Evolutionary conservation across 2,113 vertebrate genomes (phyloP), one percentile per base, ranked within the genome.

Genomic region (Falco punctatus): DNA sequence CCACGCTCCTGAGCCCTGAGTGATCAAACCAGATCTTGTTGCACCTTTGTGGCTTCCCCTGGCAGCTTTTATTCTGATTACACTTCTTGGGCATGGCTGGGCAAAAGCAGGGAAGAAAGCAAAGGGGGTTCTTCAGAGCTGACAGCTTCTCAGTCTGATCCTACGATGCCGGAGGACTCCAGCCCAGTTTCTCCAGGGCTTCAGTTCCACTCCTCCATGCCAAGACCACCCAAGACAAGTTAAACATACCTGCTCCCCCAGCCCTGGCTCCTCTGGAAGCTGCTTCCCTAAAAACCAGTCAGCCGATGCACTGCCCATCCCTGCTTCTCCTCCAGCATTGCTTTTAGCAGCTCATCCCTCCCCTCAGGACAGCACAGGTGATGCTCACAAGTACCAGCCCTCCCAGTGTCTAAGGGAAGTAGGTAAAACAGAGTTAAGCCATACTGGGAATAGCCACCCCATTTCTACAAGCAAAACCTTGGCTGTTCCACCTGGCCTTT

Each of bases 331-430:
- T 46, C 7, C 59, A 64, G 81, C 64, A 5, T 0, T 8, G 32
- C 55, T 58, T 48, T 48, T 28, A 64, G 32, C 35, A 74, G 40
- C 33, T 71, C 38, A n/a, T 20, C 46, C n/a, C 33, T 73, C 7
- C 27, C 14, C 44, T 0, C n/a, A 14, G 61, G 20, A 48, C 51
- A 44, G 40, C 46, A 10, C 0, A 0, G 28, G 46, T 10, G 38
- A 65, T 38, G 40, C 62, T 59, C 52, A 40, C 59, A 46, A 52
- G 46, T 2, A 32, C 30, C 38, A 0, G 0, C 9, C 22, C 5
- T 32, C 51, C 46, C 38, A 18, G 10, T 2, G 8, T 5, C 42
- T 17, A n/a, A 32, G 48, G 15, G 42, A 77, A 77, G 21, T 2
- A 49, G 66, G 15, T 13, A 12, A 67, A n/a, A 52, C 23, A 9